Evolutionary conservation across 2,797 vertebrate species (phyloP), one percentile per base, ranked within the genome.

Genomic region (Anableps anableps): DNA sequence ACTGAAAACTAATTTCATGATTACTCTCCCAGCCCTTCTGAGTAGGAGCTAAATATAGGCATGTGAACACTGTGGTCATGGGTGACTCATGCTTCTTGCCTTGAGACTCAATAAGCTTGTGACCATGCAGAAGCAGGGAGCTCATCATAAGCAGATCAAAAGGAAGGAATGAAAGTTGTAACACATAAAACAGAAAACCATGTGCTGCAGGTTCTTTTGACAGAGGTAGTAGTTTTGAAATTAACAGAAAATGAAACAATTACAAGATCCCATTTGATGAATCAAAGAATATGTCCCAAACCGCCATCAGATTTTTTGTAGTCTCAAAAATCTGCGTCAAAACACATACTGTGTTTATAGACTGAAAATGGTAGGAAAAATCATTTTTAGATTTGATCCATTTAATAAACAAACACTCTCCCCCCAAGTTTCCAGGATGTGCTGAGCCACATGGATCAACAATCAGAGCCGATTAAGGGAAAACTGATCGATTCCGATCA

Each of bases 11-110:
- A 60, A 89, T 58, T 90, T 84, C 73, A 86, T 70, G 77, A 81
- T 75, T 47, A 81, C 76, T 84, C 73, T 76, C 66, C 77, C 60
- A 26, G 73, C 75, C 68, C n/a, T 71, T 29, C 72, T 21, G 66
- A 60, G 48, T 58, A 71, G 26, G 51, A 66, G 84, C 88, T 88
- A 92, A 89, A 89, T 91, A 89, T 86, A 91, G 86, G 48, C 4
- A 41, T n/a, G 55, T 34, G 13, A 71, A 79, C 79, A 26, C 10
- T 36, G 76, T 87, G 77, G 62, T 76, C 83, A 87, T 78, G 83
- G 82, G 88, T 93, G 92, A 93, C 74, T 92, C 89, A 89, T 51
- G 41, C 76, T 53, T 73, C 72, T 82, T 53, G 50, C 76, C 74
- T 70, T 86, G 86, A 86, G 80, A 82, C 71, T 84, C 70, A 66